Percentiles rank a stretch among this genome's conserved stretches.
Conservation (phyloP, 2,888 invertebrate species). For the Crepidodera aurea region DNA sequence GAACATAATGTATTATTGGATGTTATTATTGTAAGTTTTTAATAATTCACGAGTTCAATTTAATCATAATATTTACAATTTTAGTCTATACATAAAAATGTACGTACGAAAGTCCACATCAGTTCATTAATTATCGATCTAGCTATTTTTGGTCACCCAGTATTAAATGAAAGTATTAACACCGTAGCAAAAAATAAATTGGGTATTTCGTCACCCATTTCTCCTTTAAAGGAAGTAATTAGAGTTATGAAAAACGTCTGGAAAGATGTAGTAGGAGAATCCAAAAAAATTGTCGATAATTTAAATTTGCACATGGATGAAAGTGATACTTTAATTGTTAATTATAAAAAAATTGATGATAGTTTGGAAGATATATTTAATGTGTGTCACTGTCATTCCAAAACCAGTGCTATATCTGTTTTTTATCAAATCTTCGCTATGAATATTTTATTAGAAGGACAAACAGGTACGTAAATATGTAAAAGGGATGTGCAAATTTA, state of each 20-base stretch:
- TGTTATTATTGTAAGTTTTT: conserved; percentile 47
- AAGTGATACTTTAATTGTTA: conserved; percentile 48
- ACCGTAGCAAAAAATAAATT: conserved; percentile 63
- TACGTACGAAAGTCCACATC: conserved; percentile 62
- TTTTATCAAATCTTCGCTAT: conserved; percentile 67
- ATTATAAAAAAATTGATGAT: conserved; percentile 57
- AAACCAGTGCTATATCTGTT: conserved; percentile 63
- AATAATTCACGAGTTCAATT: too few species aligned
- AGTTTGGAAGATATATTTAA: conserved; percentile 47
- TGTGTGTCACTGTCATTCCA: conserved; percentile 60
- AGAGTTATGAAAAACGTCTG: conserved; percentile 48
- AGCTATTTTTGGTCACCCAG: conserved; percentile 69
- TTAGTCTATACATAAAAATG: conserved; percentile 62
- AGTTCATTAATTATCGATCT: conserved; percentile 66
- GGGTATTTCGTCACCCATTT: conserved; percentile 51
- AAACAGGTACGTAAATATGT: conserved; percentile 56
- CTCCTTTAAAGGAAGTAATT: conserved; percentile 41
- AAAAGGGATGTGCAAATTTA: not conserved
- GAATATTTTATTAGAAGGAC: conserved; percentile 64
- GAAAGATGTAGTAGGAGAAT: conserved; percentile 21
- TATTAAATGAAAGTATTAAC: conserved; percentile 66
- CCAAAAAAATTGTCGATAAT: conserved; percentile 41
- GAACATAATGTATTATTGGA: conserved; percentile 58
- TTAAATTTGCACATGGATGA: conserved; percentile 55
- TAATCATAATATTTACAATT: conserved; percentile 42